phyloP scores from a whole-genome alignment of 2,113 vertebrate species.

The Chlorocebus sabaeus region DNA sequence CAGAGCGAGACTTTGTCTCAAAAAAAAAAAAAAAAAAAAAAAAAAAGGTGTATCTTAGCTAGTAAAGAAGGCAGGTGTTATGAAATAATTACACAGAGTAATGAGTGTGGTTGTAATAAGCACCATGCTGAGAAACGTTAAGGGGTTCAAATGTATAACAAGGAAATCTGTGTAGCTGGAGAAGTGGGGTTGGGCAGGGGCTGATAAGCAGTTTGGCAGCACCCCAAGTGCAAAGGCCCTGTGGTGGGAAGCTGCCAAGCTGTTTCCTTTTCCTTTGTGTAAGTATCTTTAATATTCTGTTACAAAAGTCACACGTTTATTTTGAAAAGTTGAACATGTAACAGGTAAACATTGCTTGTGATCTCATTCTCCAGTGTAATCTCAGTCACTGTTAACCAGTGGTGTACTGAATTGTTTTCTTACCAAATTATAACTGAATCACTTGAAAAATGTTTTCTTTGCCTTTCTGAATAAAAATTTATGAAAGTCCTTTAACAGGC shows the following conservation, averaged over 20 bases:
- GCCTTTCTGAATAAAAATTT: slow-evolving; percentile 39
- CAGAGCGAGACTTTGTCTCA: too few relatives aligned
- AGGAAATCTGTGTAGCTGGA: neutral
- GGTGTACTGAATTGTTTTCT: slow-evolving; percentile 7
- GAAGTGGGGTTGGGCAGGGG: neutral
- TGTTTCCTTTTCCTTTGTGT: neutral
- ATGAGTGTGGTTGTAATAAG: neutral
- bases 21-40: too few relatives aligned
- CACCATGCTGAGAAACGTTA: neutral
- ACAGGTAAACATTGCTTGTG: neutral
- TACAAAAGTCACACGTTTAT: neutral
- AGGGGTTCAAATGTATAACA: accelerated
- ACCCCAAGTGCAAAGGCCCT: neutral
- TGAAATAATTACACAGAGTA: neutral
- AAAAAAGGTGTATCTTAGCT: neutral
- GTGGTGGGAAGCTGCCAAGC: neutral
- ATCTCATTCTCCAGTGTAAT: neutral
- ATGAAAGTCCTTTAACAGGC: neutral
- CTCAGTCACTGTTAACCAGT: neutral
- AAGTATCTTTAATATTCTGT: neutral
- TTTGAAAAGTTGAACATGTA: neutral
- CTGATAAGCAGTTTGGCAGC: neutral
- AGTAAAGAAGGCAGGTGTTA: neutral
- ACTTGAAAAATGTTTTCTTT: slow-evolving; percentile 3
- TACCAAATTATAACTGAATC: neutral